Base-by-base conservation (phyloP, 2,113 vertebrate genomes). In the Thamnaconus septentrionalis region DNA sequence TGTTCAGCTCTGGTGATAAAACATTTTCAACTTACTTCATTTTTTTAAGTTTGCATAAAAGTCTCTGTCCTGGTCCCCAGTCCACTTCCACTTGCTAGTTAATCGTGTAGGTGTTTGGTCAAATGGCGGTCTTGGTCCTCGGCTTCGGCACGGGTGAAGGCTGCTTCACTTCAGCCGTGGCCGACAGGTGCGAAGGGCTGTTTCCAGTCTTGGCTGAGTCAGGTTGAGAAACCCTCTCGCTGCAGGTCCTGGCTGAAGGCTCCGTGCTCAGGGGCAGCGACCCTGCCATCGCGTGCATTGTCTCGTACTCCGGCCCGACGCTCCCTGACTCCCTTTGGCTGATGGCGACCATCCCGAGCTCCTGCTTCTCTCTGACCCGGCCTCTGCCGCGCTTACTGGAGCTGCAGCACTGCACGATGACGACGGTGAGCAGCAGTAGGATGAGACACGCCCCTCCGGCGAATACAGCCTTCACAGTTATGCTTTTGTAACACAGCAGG, bases 71-170 rank as follows among this genome's bases (percentile, higher is more conserved):
- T 31, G 18, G 18, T 31, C 18, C 18, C 18, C 11, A 8, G 47
- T 48, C 47, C 11, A 10, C 11, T 4, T 6, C 47, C 47, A 4
- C 6, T n/a, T n/a, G 8, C 48, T 5, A 5, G 9, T 11, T 50
- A 4, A 2, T n/a, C 5, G 48, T n/a, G 86, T 65, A 82, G 50
- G 54, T 41, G 49, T 69, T 65, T 48, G 41, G 7, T 7, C 41
- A 61, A 51, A 57, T 56, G 50, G 70, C 61, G 51, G 43, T 45
- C 53, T 73, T 90, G 1, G 59, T 87, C 78, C 88, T 87, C 3
- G 87, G 88, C 61, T 85, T 88, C 0, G 88, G 88, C 48, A 90
- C 84, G 0, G 88, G 88, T 8, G 81, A 84, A 8, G 74, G 67
- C 11, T 62, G 6, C n/a, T 53, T 43, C 48, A 8, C 54, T 18